A percentile compares a stretch with the other conserved stretches of the same genome.
These are phyloP conservation scores for Dipodomys merriami DNA, from an alignment of 2,113 vertebrate genomes.

Conservation along the genomic window DNA sequence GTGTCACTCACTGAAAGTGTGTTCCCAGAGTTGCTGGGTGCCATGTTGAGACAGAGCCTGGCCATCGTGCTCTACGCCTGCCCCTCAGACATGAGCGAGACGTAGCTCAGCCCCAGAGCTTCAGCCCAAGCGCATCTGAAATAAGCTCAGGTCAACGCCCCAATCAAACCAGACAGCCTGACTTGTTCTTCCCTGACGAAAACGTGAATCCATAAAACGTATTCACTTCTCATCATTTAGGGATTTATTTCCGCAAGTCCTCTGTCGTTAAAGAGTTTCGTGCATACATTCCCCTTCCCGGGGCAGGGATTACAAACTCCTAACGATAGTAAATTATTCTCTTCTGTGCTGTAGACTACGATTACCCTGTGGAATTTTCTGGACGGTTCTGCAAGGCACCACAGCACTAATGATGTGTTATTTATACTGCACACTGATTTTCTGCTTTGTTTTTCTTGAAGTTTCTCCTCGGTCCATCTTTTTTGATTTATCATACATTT, in stretches of 20 bases:
- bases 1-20: neutral
- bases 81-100: neutral
- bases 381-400: conserved; percentile 52
- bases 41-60: neutral
- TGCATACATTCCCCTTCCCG: conserved; percentile 73
- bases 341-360: neutral
- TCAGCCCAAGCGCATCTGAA: neutral
- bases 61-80: fast-evolving
- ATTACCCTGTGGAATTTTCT: conserved; percentile 72
- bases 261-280: conserved; percentile 83
- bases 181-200: conserved; percentile 55
- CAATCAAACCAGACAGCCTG: conserved; percentile 28
- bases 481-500: conserved; percentile 77
- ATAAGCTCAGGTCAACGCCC: neutral
- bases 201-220: conserved; percentile 78
- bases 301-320: conserved; percentile 60
- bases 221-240: conserved; percentile 65
- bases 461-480: conserved; percentile 76
- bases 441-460: conserved; percentile 76
- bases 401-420: conserved; percentile 76
- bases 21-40: neutral
- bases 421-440: conserved; percentile 73
- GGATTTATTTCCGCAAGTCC: conserved; percentile 83
- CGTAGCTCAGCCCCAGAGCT: neutral
- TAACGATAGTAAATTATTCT: conserved; percentile 78